Evolutionary conservation across 2,797 vertebrate species (phyloP).

Genomic region (Anguilla megastoma): DNA sequence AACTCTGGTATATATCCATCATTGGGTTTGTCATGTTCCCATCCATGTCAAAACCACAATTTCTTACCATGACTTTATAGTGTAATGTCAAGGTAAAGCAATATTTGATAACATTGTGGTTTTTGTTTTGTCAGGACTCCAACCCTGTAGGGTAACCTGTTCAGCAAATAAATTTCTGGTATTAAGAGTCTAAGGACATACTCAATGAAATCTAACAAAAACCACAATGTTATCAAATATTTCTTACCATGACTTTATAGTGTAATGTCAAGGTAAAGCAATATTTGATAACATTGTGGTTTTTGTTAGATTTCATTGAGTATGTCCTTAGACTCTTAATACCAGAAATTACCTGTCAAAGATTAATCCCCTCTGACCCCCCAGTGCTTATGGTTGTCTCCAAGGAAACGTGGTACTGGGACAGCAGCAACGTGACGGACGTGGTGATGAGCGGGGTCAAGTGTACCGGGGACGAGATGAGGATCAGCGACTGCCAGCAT

Average conservation of each 20-base stretch:
- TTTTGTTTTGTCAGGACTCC: not conserved
- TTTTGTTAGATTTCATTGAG: not conserved
- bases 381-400: conserved; percentile 22
- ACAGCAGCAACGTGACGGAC: conserved; percentile 87
- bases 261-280: not conserved
- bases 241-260: not conserved
- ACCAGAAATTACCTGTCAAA: not conserved
- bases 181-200: not conserved
- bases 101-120: not conserved
- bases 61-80: not conserved
- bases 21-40: not conserved
- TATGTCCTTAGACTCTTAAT: not conserved
- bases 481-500: conserved; percentile 86
- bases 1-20: not conserved
- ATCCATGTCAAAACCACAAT: not conserved
- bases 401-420: conserved; percentile 99
- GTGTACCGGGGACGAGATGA: conserved; percentile 84
- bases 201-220: not conserved
- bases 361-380: not conserved
- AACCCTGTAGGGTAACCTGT: too few relatives aligned
- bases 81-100: not conserved
- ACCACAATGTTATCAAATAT: not conserved
- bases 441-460: conserved; percentile 92
- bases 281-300: not conserved
- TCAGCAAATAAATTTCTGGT: not conserved